A percentile compares a stretch with the other conserved stretches of the same genome.
phyloP scores from a whole-genome alignment of 2,797 vertebrate genomes.

The Aeoliscus strigatus region DNA sequence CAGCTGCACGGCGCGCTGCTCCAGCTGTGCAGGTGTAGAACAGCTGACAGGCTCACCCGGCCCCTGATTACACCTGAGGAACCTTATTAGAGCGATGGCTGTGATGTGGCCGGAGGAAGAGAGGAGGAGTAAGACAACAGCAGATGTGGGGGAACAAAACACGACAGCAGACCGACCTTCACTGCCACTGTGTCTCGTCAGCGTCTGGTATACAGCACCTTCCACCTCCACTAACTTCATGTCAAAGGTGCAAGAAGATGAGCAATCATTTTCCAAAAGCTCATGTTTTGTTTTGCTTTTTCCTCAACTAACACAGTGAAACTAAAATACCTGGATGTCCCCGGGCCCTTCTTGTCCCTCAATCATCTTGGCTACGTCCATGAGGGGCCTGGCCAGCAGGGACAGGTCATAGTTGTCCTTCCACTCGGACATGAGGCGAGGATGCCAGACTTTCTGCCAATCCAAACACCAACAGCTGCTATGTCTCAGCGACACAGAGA shows the following conservation, averaged over 20 bases:
- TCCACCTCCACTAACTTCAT: slow-evolving; percentile 57
- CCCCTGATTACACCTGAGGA: slow-evolving; percentile 18
- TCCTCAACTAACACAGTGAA: slow-evolving; percentile 5
- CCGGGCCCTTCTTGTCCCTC: slow-evolving; percentile 67
- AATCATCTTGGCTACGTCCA: slow-evolving; percentile 62
- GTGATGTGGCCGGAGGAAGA: slow-evolving; percentile 20
- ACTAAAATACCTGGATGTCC: slow-evolving; percentile 50
- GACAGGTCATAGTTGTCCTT: slow-evolving; percentile 49
- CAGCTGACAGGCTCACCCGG: background rate
- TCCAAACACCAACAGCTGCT: background rate
- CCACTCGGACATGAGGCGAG: slow-evolving; percentile 39
- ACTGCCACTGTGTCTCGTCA: slow-evolving; percentile 37
- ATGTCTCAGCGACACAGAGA: background rate
- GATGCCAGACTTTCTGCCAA: slow-evolving; percentile 56
- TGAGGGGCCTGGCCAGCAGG: slow-evolving; percentile 64
- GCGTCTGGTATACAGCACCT: slow-evolving; percentile 47
- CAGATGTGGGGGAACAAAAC: background rate
- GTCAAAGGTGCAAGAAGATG: slow-evolving; percentile 15
- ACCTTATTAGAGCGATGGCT: slow-evolving; percentile 39
- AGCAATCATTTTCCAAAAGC: slow-evolving; percentile 6
- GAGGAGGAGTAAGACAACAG: background rate
- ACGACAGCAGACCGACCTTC: slow-evolving; percentile 49
- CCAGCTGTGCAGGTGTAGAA: slow-evolving; percentile 1
- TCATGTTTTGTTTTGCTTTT: background rate
- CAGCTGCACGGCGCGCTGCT: slow-evolving; percentile 5